Evolutionary conservation across 2,888 invertebrate species (phyloP).

Genomic region (Euzophera pinguis): DNA sequence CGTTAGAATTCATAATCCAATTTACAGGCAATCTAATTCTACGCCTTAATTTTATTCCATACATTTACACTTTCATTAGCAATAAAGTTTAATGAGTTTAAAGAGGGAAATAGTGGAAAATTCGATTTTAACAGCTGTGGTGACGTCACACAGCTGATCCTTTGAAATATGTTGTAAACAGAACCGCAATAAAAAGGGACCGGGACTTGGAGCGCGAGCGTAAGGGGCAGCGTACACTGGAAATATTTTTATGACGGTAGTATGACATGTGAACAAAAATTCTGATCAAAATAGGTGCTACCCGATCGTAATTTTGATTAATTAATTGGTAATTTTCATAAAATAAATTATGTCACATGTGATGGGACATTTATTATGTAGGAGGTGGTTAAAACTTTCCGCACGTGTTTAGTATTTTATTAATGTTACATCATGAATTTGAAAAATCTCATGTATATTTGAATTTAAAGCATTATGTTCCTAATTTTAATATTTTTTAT

Average conservation of each 20-base stretch:
- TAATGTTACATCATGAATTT: conserved; percentile 9
- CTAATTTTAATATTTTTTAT: too few relatives aligned
- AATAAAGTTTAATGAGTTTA: conserved; percentile 21
- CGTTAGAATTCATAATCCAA: not conserved
- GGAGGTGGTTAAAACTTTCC: conserved; percentile 13
- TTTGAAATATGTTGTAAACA: conserved; percentile 60
- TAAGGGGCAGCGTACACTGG: conserved; percentile 30
- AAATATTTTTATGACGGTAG: not conserved
- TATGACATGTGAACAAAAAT: not conserved
- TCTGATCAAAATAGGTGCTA: too few relatives aligned
- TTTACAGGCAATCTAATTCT: not conserved
- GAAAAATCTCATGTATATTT: not conserved
- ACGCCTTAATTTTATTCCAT: conserved; percentile 5
- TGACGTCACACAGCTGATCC: conserved; percentile 68
- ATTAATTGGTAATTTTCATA: too few relatives aligned
- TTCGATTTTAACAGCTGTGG: conserved; percentile 42
- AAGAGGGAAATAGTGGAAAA: conserved; percentile 34
- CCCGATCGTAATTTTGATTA: too few relatives aligned
- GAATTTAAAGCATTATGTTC: not conserved
- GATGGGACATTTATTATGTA: not conserved
- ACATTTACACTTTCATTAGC: conserved; percentile 11
- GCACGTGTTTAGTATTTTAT: conserved; percentile 11
- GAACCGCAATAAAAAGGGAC: conserved; percentile 57
- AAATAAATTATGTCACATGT: not conserved
- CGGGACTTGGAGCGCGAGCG: conserved; percentile 23